Evolutionary conservation across 2,888 invertebrate species (phyloP), one percentile per base, ranked within the genome.

Genomic region (Diploptera punctata): DNA sequence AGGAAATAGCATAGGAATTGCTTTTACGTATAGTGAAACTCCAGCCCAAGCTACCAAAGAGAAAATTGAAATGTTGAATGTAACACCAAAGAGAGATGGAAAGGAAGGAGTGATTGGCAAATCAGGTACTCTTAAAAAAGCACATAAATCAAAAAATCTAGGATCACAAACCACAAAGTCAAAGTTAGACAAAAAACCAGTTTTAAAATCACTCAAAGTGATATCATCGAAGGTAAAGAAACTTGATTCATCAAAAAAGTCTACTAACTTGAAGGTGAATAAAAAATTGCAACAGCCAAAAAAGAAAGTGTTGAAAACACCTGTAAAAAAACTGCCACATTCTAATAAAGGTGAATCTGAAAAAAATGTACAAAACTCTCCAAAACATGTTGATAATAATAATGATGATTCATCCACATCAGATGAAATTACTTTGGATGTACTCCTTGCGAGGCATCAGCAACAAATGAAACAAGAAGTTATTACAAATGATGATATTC

Each of bases 391-490:
- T 26, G 24, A 21, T 16, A 24, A 16, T 16, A 67, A 26, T 18
- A 18, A 38, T 57, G 16, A 76, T 5, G 73, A 73, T 29, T 78
- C 78, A 2, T 77, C 75, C 3, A 76, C 77, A 13, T 76, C 77
- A 19, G 79, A 77, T 47, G 77, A 77, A 24, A 75, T 76, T 52
- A 75, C 75, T 5, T 69, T 79, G 3, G 81, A 80, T 60, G 80
- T 80, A 52, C n/a, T n/a, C n/a, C n/a, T n/a, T n/a, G n/a, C n/a
- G n/a, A n/a, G n/a, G n/a, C n/a, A n/a, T n/a, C 78, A 78, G 65
- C 77, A 79, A n/a, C 38, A 61, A 9, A 13, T 68, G 52, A 54
- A 62, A n/a, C 65, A 65, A 38, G 65, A 65, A 24, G 5, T 0
- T 7, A 5, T 29, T 44, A n/a, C 9, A 19, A 26, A n/a, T 1